Base-by-base conservation (phyloP, 2,113 vertebrate species). In the Tetraodon nigroviridis region DNA sequence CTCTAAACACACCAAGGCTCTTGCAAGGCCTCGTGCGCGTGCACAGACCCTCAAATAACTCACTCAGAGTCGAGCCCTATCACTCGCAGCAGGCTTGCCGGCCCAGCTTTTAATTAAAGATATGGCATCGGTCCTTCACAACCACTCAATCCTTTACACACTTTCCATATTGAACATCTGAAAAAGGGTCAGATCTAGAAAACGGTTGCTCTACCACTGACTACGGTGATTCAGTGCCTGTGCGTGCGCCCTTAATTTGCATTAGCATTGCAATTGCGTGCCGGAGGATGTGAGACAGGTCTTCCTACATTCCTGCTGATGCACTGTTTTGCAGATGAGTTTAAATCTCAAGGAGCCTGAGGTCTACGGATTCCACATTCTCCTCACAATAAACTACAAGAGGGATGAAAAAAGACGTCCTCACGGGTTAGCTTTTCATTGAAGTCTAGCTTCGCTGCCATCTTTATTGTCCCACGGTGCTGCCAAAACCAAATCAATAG, bases 401-500 rank as follows among this genome's bases (percentile, higher is more conserved):
- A 54, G 47, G 64, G 52, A 79, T 75, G 76, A 78, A 83, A 76
- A 27, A 55, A 49, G 54, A 40, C 53, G 54, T 69, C 75, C 55
- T 65, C 52, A 17, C 73, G 53, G 69, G 69, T 67, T 6, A 63
- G 74, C 68, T 72, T 79, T 80, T 82, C 62, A 83, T 82, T 78
- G 67, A 68, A 53, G 57, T 60, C 70, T 5, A 37, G 65, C 58
- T 53, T 42, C 29, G 18, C 52, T 19, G 45, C 50, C 29, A 56
- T 76, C 8, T 77, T 85, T 83, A 73, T 70, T 51, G 53, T 83
- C 74, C 78, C 79, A 27, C 37, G 44, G 66, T 51, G 46, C 61
- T 79, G 81, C 81, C 84, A 83, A 82, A 80, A 64, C 2, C 0
- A 55, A 81, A 88, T 88, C 85, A 75, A 86, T 86, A 80, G 51